These are phyloP conservation scores for Nephrocerus scutellatus DNA, from an alignment of 2,888 invertebrate genomes.

Conservation along the genomic window DNA sequence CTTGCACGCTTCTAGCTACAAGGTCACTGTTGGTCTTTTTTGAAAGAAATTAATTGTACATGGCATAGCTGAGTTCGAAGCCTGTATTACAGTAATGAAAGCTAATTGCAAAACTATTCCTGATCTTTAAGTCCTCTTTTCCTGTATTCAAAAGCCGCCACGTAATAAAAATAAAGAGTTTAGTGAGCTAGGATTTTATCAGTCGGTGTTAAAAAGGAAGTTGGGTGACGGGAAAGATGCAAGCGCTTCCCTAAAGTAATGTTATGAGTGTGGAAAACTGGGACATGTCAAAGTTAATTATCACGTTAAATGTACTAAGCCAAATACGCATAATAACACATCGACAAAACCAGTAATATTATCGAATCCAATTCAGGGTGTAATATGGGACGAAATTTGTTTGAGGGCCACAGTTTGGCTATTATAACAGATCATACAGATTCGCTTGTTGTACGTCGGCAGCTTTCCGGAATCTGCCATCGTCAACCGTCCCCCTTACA, in stretches of 20 bases:
- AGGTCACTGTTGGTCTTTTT: too few species aligned
- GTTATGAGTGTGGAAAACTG: conserved; percentile 10
- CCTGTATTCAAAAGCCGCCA: conserved; percentile 1
- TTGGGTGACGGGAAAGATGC: conserved; percentile 4
- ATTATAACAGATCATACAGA: conserved; percentile 4
- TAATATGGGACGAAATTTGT: too few species aligned
- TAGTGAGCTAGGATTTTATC: neutral
- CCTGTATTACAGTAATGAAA: conserved; percentile 8
- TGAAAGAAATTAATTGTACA: conserved; percentile 11
- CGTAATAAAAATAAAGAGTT: neutral
- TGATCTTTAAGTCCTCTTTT: conserved; percentile 8
- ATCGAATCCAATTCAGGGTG: conserved; percentile 2
- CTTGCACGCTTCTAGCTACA: too few species aligned
- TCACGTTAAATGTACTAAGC: conserved; percentile 3
- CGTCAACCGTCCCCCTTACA: too few species aligned
- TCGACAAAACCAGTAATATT: conserved; percentile 1
- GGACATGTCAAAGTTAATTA: conserved; percentile 8
- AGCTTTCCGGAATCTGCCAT: too few species aligned
- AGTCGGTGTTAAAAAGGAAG: conserved; percentile 11
- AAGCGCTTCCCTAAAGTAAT: conserved; percentile 4
- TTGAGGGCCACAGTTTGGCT: too few species aligned
- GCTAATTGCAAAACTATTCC: conserved; percentile 8
- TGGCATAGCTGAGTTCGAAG: conserved; percentile 8
- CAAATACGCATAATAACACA: conserved; percentile 1
- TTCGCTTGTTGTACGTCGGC: too few species aligned